These are phyloP conservation scores for Anguilla pacifica DNA, from an alignment of 2,797 vertebrate genomes.

Conservation along the genomic window DNA sequence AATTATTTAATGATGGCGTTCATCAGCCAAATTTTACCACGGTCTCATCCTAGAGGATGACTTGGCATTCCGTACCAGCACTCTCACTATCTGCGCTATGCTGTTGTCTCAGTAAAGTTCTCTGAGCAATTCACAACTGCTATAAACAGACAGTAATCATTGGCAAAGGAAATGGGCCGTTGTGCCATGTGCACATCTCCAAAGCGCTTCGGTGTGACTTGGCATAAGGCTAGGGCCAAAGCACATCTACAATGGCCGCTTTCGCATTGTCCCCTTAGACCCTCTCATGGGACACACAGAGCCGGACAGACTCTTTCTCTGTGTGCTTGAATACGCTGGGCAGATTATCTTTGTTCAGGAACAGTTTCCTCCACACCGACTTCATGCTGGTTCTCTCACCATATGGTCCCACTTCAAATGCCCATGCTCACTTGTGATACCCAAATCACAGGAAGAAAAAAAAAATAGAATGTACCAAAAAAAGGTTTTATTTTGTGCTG, in stretches of 20 bases:
- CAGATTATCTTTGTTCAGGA: not conserved
- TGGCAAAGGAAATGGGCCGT: not conserved
- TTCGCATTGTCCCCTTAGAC: not conserved
- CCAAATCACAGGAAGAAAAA: not conserved
- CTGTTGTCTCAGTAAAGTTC: not conserved
- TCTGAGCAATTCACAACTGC: not conserved
- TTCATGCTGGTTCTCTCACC: not conserved
- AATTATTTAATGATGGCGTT: not conserved
- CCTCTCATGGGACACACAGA: not conserved
- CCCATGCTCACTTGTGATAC: not conserved
- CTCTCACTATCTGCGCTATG: not conserved
- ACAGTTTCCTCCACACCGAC: not conserved
- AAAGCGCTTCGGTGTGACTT: not conserved
- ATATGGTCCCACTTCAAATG: no score
- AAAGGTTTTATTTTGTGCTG: not conserved
- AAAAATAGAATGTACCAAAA: not conserved
- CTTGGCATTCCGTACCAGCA: not conserved
- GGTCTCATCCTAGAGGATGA: not conserved
- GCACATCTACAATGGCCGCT: not conserved
- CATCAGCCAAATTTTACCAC: not conserved
- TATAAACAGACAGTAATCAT: not conserved
- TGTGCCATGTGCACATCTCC: not conserved
- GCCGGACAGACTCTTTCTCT: not conserved
- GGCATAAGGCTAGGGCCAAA: not conserved
- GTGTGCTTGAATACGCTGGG: not conserved